Evolutionary conservation across 92 coral and sea anemone species (phyloP), one percentile per base, ranked within the genome.

Genomic region (Siderastrea radians): DNA sequence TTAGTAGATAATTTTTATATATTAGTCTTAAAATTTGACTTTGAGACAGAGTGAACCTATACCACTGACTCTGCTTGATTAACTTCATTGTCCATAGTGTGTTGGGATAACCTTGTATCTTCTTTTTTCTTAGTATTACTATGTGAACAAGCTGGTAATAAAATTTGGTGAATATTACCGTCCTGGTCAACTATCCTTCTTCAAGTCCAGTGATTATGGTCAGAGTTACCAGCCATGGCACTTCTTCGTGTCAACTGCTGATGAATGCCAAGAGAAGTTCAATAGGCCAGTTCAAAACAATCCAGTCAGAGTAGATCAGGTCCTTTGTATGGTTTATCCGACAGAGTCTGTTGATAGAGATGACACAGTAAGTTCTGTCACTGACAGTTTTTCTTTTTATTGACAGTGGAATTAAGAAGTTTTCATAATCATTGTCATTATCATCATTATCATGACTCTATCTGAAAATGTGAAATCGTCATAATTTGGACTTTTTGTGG

Each of bases 141-240:
- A 89, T 84, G 97, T 84, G 50, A 79, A 94, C 55, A 60, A 72
- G 51, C 87, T 98, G 69, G 91, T 77, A 72, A 92, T 98, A n/a
- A 49, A 44, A 4, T 98, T 98, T 88, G 97, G 98, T 67, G 95
- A 92, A 84, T 96, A 96, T 75, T 92, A 83, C 81, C 96, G 98
- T 4, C 99, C 99, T 0, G 86, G 88, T 16, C 94, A 92, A 87
- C 90, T 98, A 83, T 96, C 95, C 14, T 94, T 94, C 76, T 74
- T 81, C 49, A 95, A 89, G 92, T 96, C 96, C 17, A 86, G 70
- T 10, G 94, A 92, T 77, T 82, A 90, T 19, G 95, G 96, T 16
- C 51, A 48, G 49, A 79, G 80, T 0, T 98, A 93, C 82, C 51
- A 72, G 13, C 88, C 96, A 0, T 95, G 98, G 98, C 98, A 98